Percentiles rank a stretch among this genome's conserved stretches.
Evolutionary conservation across 2,888 invertebrate genomes (phyloP).

Genomic region (Caenorhabditis imperialis): DNA sequence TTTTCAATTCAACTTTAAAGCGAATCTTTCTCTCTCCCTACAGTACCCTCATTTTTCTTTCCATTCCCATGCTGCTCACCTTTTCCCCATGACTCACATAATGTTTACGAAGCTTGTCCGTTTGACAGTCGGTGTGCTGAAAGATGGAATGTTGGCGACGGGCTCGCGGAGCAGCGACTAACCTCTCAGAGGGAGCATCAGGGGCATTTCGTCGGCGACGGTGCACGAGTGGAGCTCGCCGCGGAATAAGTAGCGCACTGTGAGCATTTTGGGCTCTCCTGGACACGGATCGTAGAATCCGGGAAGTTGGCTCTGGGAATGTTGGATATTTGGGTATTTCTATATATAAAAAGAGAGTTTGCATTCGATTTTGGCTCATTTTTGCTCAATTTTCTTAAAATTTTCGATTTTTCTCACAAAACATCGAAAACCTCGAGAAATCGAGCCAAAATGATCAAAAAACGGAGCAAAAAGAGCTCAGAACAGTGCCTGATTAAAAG

Average conservation of each 20-base stretch:
- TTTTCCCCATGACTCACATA: background rate
- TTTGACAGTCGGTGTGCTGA: conserved; percentile 42
- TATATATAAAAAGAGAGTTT: too few relatives aligned
- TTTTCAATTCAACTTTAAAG: too few relatives aligned
- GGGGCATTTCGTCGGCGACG: conserved; percentile 86
- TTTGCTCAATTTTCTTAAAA: too few relatives aligned
- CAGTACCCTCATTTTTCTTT: too few relatives aligned
- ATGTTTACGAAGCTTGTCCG: conserved; percentile 33
- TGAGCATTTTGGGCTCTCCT: conserved; percentile 90
- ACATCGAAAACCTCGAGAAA: too few relatives aligned
- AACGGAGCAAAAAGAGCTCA: too few relatives aligned
- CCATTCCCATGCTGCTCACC: conserved; percentile 5
- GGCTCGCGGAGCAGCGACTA: too few relatives aligned
- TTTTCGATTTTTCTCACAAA: too few relatives aligned
- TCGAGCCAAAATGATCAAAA: too few relatives aligned
- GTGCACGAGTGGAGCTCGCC: conserved; percentile 87
- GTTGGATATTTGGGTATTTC: background rate
- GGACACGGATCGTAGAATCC: conserved; percentile 95
- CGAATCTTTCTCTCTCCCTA: too few relatives aligned
- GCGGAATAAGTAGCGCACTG: conserved; percentile 89
- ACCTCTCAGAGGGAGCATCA: conserved; percentile 87
- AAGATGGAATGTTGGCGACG: conserved; percentile 10
- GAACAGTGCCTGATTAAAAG: too few relatives aligned
- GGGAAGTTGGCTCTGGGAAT: conserved; percentile 89
- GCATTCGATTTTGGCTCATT: too few relatives aligned